Conservation (phyloP, 2,113 vertebrate species). For the Osmerus eperlanus region DNA sequence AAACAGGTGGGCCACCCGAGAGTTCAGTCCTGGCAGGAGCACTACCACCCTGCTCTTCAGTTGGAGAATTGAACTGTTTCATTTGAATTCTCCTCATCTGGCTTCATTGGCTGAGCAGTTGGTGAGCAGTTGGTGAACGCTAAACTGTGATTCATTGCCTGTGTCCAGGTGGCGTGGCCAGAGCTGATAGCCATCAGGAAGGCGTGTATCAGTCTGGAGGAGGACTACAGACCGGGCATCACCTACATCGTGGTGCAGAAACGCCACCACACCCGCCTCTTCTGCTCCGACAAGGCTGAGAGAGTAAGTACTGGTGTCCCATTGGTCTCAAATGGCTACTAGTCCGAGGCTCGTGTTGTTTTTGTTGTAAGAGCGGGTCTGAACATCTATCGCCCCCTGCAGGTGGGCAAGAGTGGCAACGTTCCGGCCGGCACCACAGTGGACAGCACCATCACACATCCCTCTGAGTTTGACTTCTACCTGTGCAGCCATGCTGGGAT, state of each 20-base stretch:
- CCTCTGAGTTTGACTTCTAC: slow-evolving; percentile 99
- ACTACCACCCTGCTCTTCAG: too few relatives aligned
- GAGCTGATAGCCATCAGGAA: slow-evolving; percentile 98
- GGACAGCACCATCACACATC: slow-evolving; percentile 98
- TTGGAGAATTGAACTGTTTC: neutral
- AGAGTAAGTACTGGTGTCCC: slow-evolving; percentile 75
- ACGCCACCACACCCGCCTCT: slow-evolving; percentile 95
- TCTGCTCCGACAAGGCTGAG: slow-evolving; percentile 98
- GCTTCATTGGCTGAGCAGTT: neutral
- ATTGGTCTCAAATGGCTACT: neutral
- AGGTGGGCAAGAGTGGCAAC: slow-evolving; percentile 99
- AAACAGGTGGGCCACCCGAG: slow-evolving; percentile 80
- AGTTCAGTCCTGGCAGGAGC: too few relatives aligned
- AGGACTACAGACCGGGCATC: slow-evolving; percentile 97
- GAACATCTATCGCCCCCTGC: slow-evolving; percentile 4
- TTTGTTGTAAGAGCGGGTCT: neutral
- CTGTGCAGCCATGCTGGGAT: slow-evolving; percentile 99
- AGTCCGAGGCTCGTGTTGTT: neutral
- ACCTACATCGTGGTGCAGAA: slow-evolving; percentile 99
- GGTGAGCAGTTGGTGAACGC: too few relatives aligned
- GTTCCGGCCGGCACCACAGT: slow-evolving; percentile 98
- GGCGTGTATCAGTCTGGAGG: slow-evolving; percentile 97
- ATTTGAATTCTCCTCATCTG: too few relatives aligned
- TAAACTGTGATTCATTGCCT: neutral
- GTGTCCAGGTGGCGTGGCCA: slow-evolving; percentile 90